phyloP scores from a whole-genome alignment of 1,140 invertebrate genomes.

The Meloidogyne chitwoodi region DNA sequence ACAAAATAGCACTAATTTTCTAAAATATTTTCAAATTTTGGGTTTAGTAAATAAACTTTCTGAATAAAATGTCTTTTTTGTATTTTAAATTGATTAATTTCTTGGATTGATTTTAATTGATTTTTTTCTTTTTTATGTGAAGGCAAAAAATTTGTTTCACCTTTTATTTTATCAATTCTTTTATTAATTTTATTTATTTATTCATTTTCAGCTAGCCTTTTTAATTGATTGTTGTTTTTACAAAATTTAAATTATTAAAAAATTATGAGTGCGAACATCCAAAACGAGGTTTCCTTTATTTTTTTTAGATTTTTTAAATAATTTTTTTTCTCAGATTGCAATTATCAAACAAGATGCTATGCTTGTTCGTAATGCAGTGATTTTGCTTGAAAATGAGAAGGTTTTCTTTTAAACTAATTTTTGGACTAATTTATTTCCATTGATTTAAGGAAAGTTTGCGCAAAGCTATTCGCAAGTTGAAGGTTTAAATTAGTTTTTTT shows the following conservation, averaged over 20 bases:
- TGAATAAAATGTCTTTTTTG: too few species aligned
- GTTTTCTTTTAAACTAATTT: neutral
- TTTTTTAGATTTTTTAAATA: neutral
- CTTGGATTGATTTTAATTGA: too few species aligned
- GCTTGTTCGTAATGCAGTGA: constrained; percentile 41
- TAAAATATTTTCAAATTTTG: too few species aligned
- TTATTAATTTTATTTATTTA: too few species aligned
- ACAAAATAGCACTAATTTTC: too few species aligned
- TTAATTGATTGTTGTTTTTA: neutral
- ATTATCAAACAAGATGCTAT: constrained; percentile 41
- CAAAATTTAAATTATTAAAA: too few species aligned
- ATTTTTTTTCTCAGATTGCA: neutral
- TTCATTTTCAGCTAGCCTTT: neutral
- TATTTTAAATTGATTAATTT: too few species aligned
- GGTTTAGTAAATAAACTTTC: too few species aligned
- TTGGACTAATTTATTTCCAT: neutral
- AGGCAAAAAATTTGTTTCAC: too few species aligned
- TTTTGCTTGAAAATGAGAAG: constrained; percentile 44
- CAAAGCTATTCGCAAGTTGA: constrained; percentile 53
- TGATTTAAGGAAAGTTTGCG: constrained; percentile 42
- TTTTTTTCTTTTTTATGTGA: too few species aligned
- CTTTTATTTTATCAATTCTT: too few species aligned
- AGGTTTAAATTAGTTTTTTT: constrained; percentile 23
- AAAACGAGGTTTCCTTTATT: neutral
- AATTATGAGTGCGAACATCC: neutral